Percentiles rank a stretch among this genome's conserved stretches.
Evolutionary conservation across 2,797 vertebrate genomes (phyloP).

Genomic region (Ctenopoma multispine): DNA sequence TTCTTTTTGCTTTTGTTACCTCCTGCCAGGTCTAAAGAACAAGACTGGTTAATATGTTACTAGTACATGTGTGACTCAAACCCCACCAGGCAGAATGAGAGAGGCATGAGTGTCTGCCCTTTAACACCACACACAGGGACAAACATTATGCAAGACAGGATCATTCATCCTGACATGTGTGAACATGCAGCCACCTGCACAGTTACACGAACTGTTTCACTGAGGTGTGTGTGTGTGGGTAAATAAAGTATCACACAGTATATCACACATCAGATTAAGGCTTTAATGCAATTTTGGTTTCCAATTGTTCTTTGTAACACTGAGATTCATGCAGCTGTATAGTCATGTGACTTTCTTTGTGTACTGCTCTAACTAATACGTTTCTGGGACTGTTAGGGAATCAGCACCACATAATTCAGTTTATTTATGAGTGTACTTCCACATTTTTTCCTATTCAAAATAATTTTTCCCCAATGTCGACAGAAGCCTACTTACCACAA

Average conservation of each 20-base stretch:
- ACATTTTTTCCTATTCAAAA: neutral
- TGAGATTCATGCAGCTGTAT: neutral
- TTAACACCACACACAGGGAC: slow-evolving; percentile 21
- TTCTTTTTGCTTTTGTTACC: slow-evolving; percentile 11
- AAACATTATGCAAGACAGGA: slow-evolving; percentile 53
- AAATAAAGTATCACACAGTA: neutral
- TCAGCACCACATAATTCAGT: neutral
- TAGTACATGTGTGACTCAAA: slow-evolving; percentile 17
- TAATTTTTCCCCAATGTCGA: neutral
- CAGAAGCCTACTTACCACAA: slow-evolving; percentile 10
- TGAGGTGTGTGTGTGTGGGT: neutral
- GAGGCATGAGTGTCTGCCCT: slow-evolving; percentile 33
- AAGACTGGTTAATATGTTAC: slow-evolving; percentile 51
- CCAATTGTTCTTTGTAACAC: neutral
- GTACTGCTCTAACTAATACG: neutral
- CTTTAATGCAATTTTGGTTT: neutral
- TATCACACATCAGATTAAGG: neutral
- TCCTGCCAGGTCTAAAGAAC: slow-evolving; percentile 10
- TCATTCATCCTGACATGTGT: slow-evolving; percentile 30
- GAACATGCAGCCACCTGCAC: neutral
- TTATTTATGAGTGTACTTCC: slow-evolving; percentile 16
- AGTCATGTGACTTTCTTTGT: slow-evolving; percentile 2
- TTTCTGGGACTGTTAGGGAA: neutral
- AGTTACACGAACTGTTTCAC: neutral
- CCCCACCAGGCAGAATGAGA: neutral